Conservation (phyloP, 1,140 invertebrate genomes). For the Papilio glaucus region DNA sequence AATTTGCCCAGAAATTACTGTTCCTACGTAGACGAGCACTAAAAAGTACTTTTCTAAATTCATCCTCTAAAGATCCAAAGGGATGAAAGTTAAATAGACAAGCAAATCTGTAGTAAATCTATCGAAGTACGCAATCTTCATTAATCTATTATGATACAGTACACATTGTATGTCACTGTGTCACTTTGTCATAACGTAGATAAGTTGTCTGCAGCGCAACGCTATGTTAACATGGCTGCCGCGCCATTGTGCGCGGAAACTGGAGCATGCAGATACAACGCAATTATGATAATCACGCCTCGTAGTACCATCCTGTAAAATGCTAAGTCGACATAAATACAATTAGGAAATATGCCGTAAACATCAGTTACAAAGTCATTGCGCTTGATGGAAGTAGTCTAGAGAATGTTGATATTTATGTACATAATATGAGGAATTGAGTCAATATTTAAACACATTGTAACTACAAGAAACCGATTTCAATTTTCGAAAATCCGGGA, state of each 20-base stretch:
- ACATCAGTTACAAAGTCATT: background rate
- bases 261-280: conserved; percentile 53
- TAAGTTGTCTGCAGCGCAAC: conserved; percentile 23
- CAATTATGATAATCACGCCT: conserved; percentile 57
- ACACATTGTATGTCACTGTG: background rate
- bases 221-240: conserved; percentile 37
- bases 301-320: conserved; percentile 23
- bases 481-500: too few species aligned
- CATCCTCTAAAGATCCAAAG: too few species aligned
- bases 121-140: background rate
- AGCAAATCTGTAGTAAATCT: too few species aligned
- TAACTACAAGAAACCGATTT: too few species aligned
- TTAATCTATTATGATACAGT: background rate
- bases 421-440: too few species aligned
- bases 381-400: too few species aligned
- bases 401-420: too few species aligned
- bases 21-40: too few species aligned
- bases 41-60: too few species aligned
- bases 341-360: conserved; percentile 13
- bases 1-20: too few species aligned
- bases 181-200: conserved; percentile 5
- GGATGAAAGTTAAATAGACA: too few species aligned
- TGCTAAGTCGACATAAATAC: conserved; percentile 11
- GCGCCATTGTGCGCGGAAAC: conserved; percentile 53
- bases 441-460: too few species aligned